Base-by-base conservation (phyloP, 1,140 invertebrate species). In the Calliphora vicina region DNA sequence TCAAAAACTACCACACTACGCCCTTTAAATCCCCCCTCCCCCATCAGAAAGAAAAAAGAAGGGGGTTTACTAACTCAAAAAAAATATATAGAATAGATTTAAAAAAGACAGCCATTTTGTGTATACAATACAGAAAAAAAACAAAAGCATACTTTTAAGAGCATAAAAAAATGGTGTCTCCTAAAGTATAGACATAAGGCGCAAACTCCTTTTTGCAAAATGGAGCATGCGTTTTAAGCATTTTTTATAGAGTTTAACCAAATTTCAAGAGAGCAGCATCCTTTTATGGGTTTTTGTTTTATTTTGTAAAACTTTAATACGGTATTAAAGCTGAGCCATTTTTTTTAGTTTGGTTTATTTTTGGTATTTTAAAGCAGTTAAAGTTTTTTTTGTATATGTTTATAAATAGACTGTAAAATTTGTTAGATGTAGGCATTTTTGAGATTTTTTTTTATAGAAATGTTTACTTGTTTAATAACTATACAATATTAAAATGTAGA, bases 101-200 rank as follows among this genome's bases (percentile, higher is more conserved):
- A 67, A 67, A 67, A 67, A 67, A 67, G 61, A 20, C 61, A 67
- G 61, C 61, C 61, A 67, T 67, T 67, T 67, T 67, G 61, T 67
- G 6, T 67, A 67, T 23, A 67, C 50, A 57, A 57, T 57, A 57
- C 1, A 57, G 50, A 57, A 57, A 57, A 20, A 67, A 50, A 12
- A 50, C 17, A 3, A n/a, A 17, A 50, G 45, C 45, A 23, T 67
- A 67, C 20, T 67, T 67, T 67, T 25, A 25, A 25, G 61, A 67
- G 61, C n/a, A 67, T 5, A 23, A 67, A 23, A 67, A 67, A 67
- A 67, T 67, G 61, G 61, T 67, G 61, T 67, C 61, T 67, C 61
- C 10, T 20, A 35, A 25, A 23, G 23, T 8, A 12, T 25, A 20
- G 1, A 20, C n/a, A 10, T 10, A 67, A 67, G 10, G 61, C 61